Percentiles rank a stretch among this genome's conserved stretches.
phyloP scores from a whole-genome alignment of 2,888 invertebrate genomes.

The Erebia ligea region DNA sequence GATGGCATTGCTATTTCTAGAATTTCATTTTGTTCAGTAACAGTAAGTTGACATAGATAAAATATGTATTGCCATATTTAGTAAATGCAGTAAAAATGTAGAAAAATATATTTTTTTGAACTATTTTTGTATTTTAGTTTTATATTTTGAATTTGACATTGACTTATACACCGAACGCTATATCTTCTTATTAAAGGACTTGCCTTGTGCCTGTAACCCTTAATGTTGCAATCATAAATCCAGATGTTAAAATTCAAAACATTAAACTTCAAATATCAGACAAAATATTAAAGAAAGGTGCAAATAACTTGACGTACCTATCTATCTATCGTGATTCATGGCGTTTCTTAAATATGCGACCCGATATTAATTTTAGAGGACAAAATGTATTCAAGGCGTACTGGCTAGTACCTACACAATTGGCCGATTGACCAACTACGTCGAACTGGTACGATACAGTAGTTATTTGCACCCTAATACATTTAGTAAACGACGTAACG shows the following conservation, averaged over 20 bases:
- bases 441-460: neutral
- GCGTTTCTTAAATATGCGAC: neutral
- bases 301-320: neutral
- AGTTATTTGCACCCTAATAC: slow-evolving; percentile 8
- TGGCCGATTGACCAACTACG: neutral
- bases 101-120: neutral
- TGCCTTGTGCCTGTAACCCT: too few species aligned
- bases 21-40: too few species aligned
- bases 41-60: neutral
- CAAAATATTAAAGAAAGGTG: neutral
- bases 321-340: too few species aligned
- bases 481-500: slow-evolving; percentile 52
- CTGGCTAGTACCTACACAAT: neutral
- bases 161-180: too few species aligned
- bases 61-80: neutral
- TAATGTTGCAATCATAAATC: too few species aligned
- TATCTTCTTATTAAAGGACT: too few species aligned
- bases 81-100: neutral
- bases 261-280: neutral
- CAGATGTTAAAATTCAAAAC: neutral
- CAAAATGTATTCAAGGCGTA: too few species aligned
- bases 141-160: too few species aligned
- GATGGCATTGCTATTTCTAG: too few species aligned
- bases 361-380: too few species aligned
- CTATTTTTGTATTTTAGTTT: neutral